A percentile compares a stretch with the other conserved stretches of the same genome.
Evolutionary conservation across 2,797 vertebrate genomes (phyloP).

Genomic region (Sphenopsis melanotis): DNA sequence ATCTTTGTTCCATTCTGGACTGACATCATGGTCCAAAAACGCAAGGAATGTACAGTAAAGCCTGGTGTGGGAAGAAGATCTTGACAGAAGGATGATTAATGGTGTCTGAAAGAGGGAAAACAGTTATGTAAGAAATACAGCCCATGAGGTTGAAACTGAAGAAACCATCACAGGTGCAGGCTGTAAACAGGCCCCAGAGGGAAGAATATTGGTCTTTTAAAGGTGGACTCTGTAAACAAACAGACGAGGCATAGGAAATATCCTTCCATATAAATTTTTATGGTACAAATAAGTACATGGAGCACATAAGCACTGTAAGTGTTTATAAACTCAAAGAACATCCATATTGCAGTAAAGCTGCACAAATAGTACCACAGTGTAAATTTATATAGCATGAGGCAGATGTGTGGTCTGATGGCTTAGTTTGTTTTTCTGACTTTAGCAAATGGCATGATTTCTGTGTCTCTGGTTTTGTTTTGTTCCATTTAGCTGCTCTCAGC

Average conservation of each 20-base stretch:
- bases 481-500: conserved; percentile 63
- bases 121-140: conserved; percentile 61
- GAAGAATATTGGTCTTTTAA: conserved; percentile 25
- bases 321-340: conserved; percentile 34
- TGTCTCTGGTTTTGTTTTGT: conserved; percentile 63
- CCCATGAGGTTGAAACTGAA: conserved; percentile 38
- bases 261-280: conserved; percentile 23
- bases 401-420: conserved; percentile 60
- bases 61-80: conserved; percentile 51
- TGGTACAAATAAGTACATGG: background rate
- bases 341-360: conserved; percentile 9
- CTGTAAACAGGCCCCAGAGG: conserved; percentile 14
- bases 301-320: background rate
- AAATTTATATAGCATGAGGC: conserved; percentile 36
- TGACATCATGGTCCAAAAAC: conserved; percentile 13
- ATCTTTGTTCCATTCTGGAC: conserved; percentile 49
- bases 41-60: conserved; percentile 59
- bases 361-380: background rate
- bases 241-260: conserved; percentile 33
- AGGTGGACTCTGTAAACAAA: conserved; percentile 41
- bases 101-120: conserved; percentile 50
- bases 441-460: conserved; percentile 44
- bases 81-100: conserved; percentile 55
- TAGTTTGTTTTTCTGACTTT: background rate
- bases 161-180: conserved; percentile 55